Evolutionary conservation across 2,888 invertebrate species (phyloP).

Genomic region (Chrysotoxum bicinctum): DNA sequence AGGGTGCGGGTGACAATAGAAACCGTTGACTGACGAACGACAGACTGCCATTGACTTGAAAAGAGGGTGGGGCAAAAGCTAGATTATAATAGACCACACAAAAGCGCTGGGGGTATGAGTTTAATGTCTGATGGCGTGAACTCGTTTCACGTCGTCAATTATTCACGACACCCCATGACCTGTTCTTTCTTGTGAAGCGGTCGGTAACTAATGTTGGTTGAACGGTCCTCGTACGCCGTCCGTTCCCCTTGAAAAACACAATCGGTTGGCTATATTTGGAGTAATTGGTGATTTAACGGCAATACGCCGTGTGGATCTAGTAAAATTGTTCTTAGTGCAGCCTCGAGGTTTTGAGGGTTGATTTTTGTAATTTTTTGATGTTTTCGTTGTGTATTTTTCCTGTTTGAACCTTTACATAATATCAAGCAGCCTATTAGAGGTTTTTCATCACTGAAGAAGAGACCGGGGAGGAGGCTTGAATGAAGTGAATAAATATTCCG

Average conservation of each 20-base stretch:
- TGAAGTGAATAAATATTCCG: slow-evolving; percentile 49
- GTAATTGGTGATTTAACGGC: slow-evolving; percentile 72
- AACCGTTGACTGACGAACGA: slow-evolving; percentile 68
- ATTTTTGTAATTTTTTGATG: slow-evolving; percentile 40
- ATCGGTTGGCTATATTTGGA: slow-evolving; percentile 62
- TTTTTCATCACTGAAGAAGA: neutral
- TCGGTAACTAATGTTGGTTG: slow-evolving; percentile 14
- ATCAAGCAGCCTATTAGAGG: slow-evolving; percentile 20
- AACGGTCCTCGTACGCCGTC: neutral
- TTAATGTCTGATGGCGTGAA: slow-evolving; percentile 72
- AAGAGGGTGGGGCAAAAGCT: slow-evolving; percentile 15
- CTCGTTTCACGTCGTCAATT: slow-evolving; percentile 72
- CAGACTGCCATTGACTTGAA: slow-evolving; percentile 63
- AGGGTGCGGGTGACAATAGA: slow-evolving; percentile 57
- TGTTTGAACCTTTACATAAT: slow-evolving; percentile 3
- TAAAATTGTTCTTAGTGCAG: slow-evolving; percentile 67
- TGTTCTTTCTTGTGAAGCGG: slow-evolving; percentile 19
- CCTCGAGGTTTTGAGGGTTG: slow-evolving; percentile 48
- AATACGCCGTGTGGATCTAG: slow-evolving; percentile 71
- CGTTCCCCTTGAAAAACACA: neutral
- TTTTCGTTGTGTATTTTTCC: neutral
- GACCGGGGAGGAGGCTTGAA: neutral
- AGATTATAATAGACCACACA: slow-evolving; percentile 37
- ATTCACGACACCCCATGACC: slow-evolving; percentile 67
- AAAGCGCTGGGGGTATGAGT: slow-evolving; percentile 30